phyloP scores from a whole-genome alignment of 2,888 invertebrate genomes.

The Hypselothyrea guttata region DNA sequence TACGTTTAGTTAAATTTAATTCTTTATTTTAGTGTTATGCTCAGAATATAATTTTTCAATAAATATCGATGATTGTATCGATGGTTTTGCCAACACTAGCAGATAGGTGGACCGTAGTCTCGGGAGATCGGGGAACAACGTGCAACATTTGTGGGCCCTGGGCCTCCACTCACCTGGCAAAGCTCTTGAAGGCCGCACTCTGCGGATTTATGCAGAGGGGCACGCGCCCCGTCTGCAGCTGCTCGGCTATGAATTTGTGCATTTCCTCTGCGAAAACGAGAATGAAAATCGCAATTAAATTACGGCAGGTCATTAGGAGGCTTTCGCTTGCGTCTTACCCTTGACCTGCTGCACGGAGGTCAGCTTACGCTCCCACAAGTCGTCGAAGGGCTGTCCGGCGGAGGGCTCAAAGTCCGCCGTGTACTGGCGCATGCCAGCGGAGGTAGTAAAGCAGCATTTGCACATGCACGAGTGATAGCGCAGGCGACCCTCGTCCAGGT shows the following conservation, averaged over 20 bases:
- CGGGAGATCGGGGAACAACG: background rate
- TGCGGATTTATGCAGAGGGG: conserved; percentile 99
- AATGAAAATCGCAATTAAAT: too few relatives aligned
- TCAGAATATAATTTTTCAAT: too few relatives aligned
- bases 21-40: too few relatives aligned
- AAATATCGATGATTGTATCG: too few relatives aligned
- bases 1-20: too few relatives aligned
- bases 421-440: conserved; percentile 91
- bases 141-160: conserved; percentile 2
- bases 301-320: background rate
- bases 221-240: conserved; percentile 96
- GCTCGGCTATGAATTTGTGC: conserved; percentile 99
- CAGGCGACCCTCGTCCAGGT: conserved; percentile 98
- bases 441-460: conserved; percentile 95
- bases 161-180: conserved; percentile 94
- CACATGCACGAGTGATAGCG: conserved; percentile 99
- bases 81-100: too few relatives aligned
- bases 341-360: conserved; percentile 96
- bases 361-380: conserved; percentile 97
- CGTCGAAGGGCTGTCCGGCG: conserved; percentile 95
- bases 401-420: conserved; percentile 96
- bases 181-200: conserved; percentile 99
- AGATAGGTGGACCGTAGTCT: too few relatives aligned
- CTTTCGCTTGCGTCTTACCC: conserved; percentile 84
- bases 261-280: conserved; percentile 91